Percentiles rank a stretch among this genome's conserved stretches.
These are phyloP conservation scores for Siniperca obscura DNA, from an alignment of 2,797 vertebrate species.

Conservation along the genomic window DNA sequence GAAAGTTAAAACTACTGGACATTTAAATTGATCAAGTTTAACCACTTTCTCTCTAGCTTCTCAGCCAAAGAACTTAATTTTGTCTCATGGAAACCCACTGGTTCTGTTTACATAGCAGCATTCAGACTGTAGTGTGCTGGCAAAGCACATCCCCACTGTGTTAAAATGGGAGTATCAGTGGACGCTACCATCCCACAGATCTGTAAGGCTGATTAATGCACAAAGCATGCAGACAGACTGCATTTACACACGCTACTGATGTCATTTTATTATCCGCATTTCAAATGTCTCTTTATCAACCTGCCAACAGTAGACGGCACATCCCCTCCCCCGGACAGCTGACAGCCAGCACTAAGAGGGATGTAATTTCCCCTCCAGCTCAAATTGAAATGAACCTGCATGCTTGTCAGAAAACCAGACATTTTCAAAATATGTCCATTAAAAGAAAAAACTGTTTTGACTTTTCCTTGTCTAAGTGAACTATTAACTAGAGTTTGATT, in stretches of 20 bases:
- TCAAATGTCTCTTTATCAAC: constrained; percentile 57
- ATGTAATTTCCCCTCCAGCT: constrained; percentile 44
- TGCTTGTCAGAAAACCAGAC: constrained; percentile 36
- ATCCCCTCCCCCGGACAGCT: background rate
- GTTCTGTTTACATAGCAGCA: constrained; percentile 54
- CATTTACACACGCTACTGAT: constrained; percentile 20
- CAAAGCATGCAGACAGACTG: constrained; percentile 36
- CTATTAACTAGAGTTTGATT: background rate
- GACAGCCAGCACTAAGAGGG: constrained; percentile 35
- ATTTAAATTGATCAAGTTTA: constrained; percentile 43
- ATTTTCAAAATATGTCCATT: constrained; percentile 21
- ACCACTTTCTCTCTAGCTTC: constrained; percentile 33
- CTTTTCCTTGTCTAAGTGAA: constrained; percentile 3
- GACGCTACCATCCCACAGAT: constrained; percentile 29
- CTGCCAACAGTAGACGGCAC: constrained; percentile 25
- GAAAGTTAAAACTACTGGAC: constrained; percentile 2
- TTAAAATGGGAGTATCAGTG: constrained; percentile 22
- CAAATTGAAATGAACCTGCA: constrained; percentile 32
- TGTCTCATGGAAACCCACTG: constrained; percentile 33
- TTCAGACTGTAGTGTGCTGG: constrained; percentile 22
- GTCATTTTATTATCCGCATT: constrained; percentile 61
- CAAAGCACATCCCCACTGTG: constrained; percentile 35
- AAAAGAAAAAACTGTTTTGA: constrained; percentile 22
- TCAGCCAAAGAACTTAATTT: constrained; percentile 37
- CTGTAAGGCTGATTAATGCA: constrained; percentile 44